Evolutionary conservation across 2,797 vertebrate species (phyloP).

Genomic region (Clamator glandarius): DNA sequence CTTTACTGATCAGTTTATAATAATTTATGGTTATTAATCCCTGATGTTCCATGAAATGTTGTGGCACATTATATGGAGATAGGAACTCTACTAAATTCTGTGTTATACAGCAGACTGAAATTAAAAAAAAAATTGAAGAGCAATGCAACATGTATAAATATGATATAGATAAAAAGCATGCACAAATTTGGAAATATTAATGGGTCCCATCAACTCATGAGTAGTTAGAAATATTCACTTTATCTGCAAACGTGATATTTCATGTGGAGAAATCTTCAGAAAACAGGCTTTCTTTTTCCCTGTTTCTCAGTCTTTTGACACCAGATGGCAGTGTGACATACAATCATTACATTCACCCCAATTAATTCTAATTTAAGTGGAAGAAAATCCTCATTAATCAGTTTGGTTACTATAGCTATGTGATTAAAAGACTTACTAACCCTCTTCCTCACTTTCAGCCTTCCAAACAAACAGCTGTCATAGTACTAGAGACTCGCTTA

Average conservation of each 20-base stretch:
- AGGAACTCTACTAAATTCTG: background rate
- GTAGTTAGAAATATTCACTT: background rate
- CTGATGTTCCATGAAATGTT: background rate
- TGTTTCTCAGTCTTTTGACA: background rate
- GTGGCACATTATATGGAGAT: background rate
- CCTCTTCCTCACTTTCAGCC: slow-evolving; percentile 15
- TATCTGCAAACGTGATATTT: background rate
- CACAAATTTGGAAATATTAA: background rate
- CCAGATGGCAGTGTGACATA: slow-evolving; percentile 1
- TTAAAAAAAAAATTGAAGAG: background rate
- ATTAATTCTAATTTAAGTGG: background rate
- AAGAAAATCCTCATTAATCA: slow-evolving; percentile 17
- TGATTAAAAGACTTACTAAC: slow-evolving; percentile 9
- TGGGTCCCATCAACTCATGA: background rate
- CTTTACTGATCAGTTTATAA: background rate
- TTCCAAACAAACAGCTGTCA: background rate
- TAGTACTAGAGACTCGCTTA: background rate
- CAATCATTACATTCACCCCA: background rate
- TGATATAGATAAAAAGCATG: background rate
- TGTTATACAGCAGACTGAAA: background rate
- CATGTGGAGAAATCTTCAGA: background rate
- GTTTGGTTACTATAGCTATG: background rate
- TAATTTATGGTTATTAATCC: background rate
- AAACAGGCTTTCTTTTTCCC: background rate
- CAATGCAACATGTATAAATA: background rate